Evolutionary conservation across 1,140 invertebrate genomes (phyloP).

Genomic region (Ceratina japonica): DNA sequence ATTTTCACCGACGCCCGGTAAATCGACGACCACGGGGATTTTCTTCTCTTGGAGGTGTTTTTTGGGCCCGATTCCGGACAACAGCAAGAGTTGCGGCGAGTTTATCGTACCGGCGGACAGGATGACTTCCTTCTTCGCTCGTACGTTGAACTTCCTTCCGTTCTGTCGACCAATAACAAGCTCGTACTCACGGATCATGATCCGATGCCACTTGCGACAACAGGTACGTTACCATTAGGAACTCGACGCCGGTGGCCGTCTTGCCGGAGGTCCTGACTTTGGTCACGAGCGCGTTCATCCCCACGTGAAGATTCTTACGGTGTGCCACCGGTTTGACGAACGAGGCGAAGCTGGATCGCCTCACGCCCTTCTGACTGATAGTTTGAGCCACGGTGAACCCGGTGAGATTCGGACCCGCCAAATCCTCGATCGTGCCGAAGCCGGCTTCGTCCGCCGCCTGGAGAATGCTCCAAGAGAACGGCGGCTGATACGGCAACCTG

Average conservation of each 20-base stretch:
- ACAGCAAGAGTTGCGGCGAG: constrained; percentile 79
- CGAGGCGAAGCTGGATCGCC: constrained; percentile 83
- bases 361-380: constrained; percentile 82
- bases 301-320: constrained; percentile 85
- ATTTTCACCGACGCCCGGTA: constrained; percentile 82
- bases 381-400: constrained; percentile 79
- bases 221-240: constrained; percentile 47
- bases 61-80: constrained; percentile 81
- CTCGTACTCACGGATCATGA: neutral
- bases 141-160: constrained; percentile 67
- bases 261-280: constrained; percentile 68
- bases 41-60: constrained; percentile 74
- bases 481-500: constrained; percentile 80
- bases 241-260: constrained; percentile 61
- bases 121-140: constrained; percentile 76
- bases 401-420: constrained; percentile 80
- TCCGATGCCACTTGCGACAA: too few relatives aligned
- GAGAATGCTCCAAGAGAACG: constrained; percentile 80
- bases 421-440: constrained; percentile 80
- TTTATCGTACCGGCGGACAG: constrained; percentile 76
- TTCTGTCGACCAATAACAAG: constrained; percentile 64
- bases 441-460: constrained; percentile 81
- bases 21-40: constrained; percentile 72
- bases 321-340: constrained; percentile 82
- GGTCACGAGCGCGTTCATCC: constrained; percentile 83